Conservation (phyloP, 2,888 invertebrate genomes). For the Apodemia mormo region DNA sequence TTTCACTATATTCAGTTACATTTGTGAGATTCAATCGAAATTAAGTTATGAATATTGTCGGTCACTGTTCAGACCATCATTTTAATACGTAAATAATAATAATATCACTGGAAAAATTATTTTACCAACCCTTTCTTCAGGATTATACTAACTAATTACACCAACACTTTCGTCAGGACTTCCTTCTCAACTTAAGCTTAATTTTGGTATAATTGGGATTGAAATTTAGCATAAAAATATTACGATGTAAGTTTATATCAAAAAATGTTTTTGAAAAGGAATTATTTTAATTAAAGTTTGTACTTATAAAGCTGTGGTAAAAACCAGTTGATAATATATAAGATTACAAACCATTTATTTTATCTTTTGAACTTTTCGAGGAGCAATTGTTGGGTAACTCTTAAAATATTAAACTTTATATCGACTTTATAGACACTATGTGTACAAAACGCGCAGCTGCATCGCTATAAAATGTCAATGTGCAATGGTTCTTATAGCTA, state of each 20-base stretch:
- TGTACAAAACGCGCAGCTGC: conserved; percentile 9
- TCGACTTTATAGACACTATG: neutral
- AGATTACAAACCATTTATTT: neutral
- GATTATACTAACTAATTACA: too few relatives aligned
- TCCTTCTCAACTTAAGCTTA: too few relatives aligned
- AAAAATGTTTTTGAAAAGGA: too few relatives aligned
- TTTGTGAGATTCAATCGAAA: neutral
- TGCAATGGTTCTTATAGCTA: conserved; percentile 8
- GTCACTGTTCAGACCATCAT: neutral
- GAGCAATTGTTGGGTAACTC: neutral
- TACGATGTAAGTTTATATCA: too few relatives aligned
- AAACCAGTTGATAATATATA: neutral
- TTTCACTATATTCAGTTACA: neutral
- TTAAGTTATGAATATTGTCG: neutral
- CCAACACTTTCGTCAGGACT: too few relatives aligned
- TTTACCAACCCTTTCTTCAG: too few relatives aligned
- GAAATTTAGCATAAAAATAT: too few relatives aligned
- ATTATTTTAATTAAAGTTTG: too few relatives aligned
- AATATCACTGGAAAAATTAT: too few relatives aligned
- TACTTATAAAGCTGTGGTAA: neutral
- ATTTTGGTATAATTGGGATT: too few relatives aligned
- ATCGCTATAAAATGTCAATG: conserved; percentile 3
- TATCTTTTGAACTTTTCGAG: neutral
- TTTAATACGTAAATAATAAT: too few relatives aligned
- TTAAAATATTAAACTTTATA: conserved; percentile 9